Evolutionary conservation across 2,888 invertebrate genomes (phyloP).

Genomic region (Platycheirus rosarum): DNA sequence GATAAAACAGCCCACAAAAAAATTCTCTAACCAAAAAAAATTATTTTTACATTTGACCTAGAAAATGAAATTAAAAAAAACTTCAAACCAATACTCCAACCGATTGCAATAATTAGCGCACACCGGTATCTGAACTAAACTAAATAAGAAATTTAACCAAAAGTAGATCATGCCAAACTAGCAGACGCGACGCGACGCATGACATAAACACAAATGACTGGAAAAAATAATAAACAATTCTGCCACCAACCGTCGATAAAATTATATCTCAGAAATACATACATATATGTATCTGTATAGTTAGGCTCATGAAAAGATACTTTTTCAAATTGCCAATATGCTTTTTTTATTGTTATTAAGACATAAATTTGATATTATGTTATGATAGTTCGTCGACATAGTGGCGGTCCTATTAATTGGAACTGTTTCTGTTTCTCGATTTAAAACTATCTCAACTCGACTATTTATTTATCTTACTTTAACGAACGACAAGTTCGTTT

Average conservation of each 20-base stretch:
- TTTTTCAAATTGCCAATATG: neutral
- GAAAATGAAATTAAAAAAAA: constrained; percentile 7
- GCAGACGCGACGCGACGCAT: constrained; percentile 17
- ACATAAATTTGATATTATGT: constrained; percentile 28
- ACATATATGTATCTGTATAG: too few relatives aligned
- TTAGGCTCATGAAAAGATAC: constrained; percentile 3
- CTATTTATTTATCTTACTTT: constrained; percentile 66
- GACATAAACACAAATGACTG: constrained; percentile 44
- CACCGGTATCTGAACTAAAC: neutral
- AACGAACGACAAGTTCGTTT: constrained; percentile 65
- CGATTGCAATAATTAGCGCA: constrained; percentile 3
- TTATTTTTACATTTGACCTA: constrained; percentile 2
- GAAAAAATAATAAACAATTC: constrained; percentile 50
- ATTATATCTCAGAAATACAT: constrained; percentile 25
- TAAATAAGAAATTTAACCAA: neutral
- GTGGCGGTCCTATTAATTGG: constrained; percentile 17
- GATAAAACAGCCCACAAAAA: constrained; percentile 4
- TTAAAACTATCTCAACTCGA: constrained; percentile 22
- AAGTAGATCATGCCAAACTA: constrained; percentile 41
- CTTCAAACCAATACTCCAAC: neutral
- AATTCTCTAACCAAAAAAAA: neutral
- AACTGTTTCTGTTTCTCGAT: constrained; percentile 27
- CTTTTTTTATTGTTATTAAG: constrained; percentile 13
- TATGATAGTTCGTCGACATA: constrained; percentile 6
- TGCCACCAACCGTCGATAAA: constrained; percentile 28